These are phyloP conservation scores for Mola mola DNA, from an alignment of 2,113 vertebrate species.

Conservation along the genomic window DNA sequence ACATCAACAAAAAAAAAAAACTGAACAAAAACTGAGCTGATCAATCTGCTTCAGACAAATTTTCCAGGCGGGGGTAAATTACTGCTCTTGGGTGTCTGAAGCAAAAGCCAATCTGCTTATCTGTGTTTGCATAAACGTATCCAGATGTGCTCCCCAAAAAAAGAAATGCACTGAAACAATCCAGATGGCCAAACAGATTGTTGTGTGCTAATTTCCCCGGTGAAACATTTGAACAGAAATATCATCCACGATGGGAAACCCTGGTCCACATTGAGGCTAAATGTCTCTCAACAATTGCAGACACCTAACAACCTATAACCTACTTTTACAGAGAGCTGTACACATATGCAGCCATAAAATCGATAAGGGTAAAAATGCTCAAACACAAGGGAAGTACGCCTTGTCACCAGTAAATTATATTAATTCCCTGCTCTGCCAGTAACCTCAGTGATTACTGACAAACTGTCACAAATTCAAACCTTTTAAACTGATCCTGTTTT, in stretches of 20 bases:
- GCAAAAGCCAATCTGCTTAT: slow-evolving; percentile 30
- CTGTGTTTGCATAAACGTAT: slow-evolving; percentile 35
- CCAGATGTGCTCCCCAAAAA: slow-evolving; percentile 54
- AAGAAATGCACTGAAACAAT: slow-evolving; percentile 42
- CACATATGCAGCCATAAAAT: slow-evolving; percentile 21
- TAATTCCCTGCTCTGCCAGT: not conserved
- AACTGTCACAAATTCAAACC: not conserved
- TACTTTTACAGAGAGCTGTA: slow-evolving; percentile 20
- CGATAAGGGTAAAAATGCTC: too few species aligned
- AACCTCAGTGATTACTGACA: slow-evolving; percentile 1
- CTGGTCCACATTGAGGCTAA: not conserved
- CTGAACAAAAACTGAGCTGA: slow-evolving; percentile 8
- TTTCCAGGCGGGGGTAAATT: slow-evolving; percentile 31
- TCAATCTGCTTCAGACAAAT: too few species aligned
- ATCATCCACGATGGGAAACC: slow-evolving; percentile 32
- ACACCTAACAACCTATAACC: slow-evolving; percentile 14
- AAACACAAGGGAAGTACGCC: not conserved
- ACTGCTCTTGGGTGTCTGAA: slow-evolving; percentile 48
- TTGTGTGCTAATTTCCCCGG: slow-evolving; percentile 52
- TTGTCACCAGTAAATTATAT: slow-evolving; percentile 18
- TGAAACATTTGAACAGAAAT: slow-evolving; percentile 47
- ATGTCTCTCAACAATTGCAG: slow-evolving; percentile 39
- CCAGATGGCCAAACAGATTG: slow-evolving; percentile 63
- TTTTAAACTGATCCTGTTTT: too few species aligned
- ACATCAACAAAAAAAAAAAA: slow-evolving; percentile 12